Evolutionary conservation across 2,113 vertebrate genomes (phyloP).

Genomic region (Melanocharis versteri): DNA sequence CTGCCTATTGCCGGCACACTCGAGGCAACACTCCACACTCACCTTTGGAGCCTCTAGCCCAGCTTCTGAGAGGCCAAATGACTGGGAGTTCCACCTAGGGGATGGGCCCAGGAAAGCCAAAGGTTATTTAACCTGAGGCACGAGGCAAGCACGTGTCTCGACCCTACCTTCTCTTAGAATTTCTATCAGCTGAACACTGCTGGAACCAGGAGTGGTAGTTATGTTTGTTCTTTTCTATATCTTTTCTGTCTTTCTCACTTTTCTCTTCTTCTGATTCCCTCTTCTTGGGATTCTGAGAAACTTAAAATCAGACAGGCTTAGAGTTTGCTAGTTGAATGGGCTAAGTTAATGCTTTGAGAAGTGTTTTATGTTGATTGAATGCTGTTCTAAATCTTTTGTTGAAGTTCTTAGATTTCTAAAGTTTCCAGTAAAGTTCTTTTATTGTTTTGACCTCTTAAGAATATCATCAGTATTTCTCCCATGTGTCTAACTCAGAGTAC

Average conservation of each 20-base stretch:
- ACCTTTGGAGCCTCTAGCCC: not conserved
- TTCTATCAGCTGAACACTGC: not conserved
- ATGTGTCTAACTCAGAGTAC: not conserved
- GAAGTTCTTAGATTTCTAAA: not conserved
- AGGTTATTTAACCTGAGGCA: not conserved
- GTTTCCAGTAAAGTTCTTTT: not conserved
- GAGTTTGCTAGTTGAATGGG: not conserved
- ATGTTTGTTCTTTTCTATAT: not conserved
- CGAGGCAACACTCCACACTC: not conserved
- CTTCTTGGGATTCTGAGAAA: not conserved
- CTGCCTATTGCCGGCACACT: not conserved
- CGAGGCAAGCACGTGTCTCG: not conserved
- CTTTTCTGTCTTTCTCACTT: not conserved
- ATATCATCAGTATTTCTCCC: not conserved
- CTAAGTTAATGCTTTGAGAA: not conserved
- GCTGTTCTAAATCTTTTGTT: not conserved
- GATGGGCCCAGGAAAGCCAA: not conserved
- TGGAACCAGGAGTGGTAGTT: not conserved
- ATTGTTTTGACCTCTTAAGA: not conserved
- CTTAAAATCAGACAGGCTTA: not conserved
- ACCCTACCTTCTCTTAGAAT: not conserved
- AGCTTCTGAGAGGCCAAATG: not conserved
- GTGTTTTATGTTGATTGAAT: not conserved
- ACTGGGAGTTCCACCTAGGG: not conserved
- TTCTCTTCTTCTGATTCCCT: not conserved